Evolutionary conservation across 2,888 invertebrate genomes (phyloP).

Genomic region (Drosophila fulvimacula): DNA sequence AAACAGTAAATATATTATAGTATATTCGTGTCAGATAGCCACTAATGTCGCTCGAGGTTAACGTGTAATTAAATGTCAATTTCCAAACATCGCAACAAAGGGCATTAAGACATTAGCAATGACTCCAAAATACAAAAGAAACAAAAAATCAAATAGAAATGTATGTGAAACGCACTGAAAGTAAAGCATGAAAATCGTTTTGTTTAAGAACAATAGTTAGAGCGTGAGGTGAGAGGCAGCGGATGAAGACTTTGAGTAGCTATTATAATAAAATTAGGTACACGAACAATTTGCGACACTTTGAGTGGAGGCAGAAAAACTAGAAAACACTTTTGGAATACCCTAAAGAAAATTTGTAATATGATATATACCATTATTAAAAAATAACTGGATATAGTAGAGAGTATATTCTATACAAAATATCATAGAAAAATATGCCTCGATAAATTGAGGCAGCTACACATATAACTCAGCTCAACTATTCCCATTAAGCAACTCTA

Average conservation of each 20-base stretch:
- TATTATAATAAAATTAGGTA: slow-evolving; percentile 75
- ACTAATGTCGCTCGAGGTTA: slow-evolving; percentile 48
- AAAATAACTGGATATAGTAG: no score
- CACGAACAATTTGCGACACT: slow-evolving; percentile 52
- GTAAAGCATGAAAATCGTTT: slow-evolving; percentile 47
- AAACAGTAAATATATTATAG: background rate
- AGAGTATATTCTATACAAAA: no score
- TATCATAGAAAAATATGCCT: no score
- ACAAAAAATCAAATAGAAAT: slow-evolving; percentile 13
- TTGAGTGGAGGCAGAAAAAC: background rate
- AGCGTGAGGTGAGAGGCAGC: background rate
- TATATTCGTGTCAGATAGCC: slow-evolving; percentile 29
- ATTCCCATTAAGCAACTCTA: background rate
- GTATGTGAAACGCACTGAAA: slow-evolving; percentile 41
- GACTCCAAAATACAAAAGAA: slow-evolving; percentile 7
- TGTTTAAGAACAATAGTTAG: slow-evolving; percentile 39
- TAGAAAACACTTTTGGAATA: background rate
- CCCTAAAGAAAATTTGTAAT: background rate
- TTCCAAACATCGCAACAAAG: slow-evolving; percentile 42
- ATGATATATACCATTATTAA: no score
- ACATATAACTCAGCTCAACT: background rate
- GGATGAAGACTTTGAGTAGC: slow-evolving; percentile 32
- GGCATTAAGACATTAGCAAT: slow-evolving; percentile 61
- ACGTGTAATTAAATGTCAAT: slow-evolving; percentile 73
- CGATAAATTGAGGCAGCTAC: no score